Base-by-base conservation (phyloP, 2,888 invertebrate species). In the Papilio gigon region DNA sequence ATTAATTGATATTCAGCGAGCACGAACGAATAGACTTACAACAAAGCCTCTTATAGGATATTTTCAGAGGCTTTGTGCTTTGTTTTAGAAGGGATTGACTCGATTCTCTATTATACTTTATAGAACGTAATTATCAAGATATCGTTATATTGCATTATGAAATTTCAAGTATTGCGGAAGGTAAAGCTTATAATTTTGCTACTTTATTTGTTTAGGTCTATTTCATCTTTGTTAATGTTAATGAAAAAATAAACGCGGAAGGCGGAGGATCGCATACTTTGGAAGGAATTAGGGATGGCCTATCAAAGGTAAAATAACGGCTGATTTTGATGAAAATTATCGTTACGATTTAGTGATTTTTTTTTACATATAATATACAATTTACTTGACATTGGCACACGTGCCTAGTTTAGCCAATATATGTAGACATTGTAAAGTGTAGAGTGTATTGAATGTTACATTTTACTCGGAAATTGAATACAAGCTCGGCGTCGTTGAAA, bases 401-500 rank as follows among this genome's bases (percentile, higher is more conserved):
- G 17, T 42, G n/a, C 11, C 17, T 1, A 2, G 42, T 42, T 44
- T 4, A 44, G 44, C n/a, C 9, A 9, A 4, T n/a, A 3, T 40
- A 56, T n/a, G 17, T 56, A 56, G 17, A 30, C 30, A 56, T 17
- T 53, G 5, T n/a, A 17, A 4, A 4, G 5, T 22, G 8, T 17
- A 8, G 25, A 27, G 30, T 47, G 30, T 30, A 30, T 53, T 53
- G 5, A 30, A 42, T 35, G 50, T 50, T 37, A 12, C n/a, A 40
- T 53, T 40, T 63, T 53, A 35, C 47, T 47, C 9, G 44, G 5
- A 65, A 69, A 69, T 65, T 65, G 68, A 65, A 69, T 53, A 33
- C 22, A 44, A 20, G 56, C 20, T 27, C 5, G 27, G 8, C 53
- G 30, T 14, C n/a, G 17, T 53, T 44, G 58, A 59, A 68, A 9